Conservation (phyloP, 2,113 vertebrate genomes). For the Tretioscincus oriximinensis region DNA sequence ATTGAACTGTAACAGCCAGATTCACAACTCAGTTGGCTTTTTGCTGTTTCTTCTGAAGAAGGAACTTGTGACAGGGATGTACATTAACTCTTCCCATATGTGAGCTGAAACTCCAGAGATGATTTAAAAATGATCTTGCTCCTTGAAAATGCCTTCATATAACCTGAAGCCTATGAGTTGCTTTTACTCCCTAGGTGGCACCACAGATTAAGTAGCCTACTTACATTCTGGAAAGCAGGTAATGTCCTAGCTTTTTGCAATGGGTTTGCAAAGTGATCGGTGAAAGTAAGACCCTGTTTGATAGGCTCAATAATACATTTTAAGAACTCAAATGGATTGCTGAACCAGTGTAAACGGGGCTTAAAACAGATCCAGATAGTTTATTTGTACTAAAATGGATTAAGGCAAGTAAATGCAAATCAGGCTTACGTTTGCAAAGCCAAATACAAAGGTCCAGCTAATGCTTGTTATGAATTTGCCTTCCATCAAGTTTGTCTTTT, state of each 20-base stretch:
- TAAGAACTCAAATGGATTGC: too few species aligned
- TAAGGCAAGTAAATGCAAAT: too few species aligned
- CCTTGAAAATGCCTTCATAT: background rate
- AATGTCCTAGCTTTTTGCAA: background rate
- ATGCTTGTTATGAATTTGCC: slow-evolving; percentile 27
- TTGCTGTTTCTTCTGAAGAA: slow-evolving; percentile 1
- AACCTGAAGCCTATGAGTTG: background rate
- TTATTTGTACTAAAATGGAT: too few species aligned
- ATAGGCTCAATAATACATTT: too few species aligned
- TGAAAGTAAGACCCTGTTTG: slow-evolving; percentile 33
- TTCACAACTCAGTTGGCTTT: slow-evolving; percentile 2
- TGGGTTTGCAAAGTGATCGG: background rate
- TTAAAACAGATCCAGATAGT: too few species aligned
- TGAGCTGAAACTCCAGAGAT: slow-evolving; percentile 6
- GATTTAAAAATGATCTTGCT: background rate
- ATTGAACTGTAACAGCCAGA: background rate
- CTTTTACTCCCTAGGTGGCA: background rate
- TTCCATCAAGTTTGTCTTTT: slow-evolving; percentile 2
- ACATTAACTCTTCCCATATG: fast-evolving
- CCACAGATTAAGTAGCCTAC: slow-evolving; percentile 4
- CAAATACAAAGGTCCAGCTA: slow-evolving; percentile 22
- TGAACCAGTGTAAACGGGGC: too few species aligned
- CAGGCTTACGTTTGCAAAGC: background rate
- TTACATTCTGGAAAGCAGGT: background rate
- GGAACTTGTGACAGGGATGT: background rate